Evolutionary conservation across 2,113 vertebrate species (phyloP), one percentile per base, ranked within the genome.

Genomic region (Chascanopsetta lugubris): DNA sequence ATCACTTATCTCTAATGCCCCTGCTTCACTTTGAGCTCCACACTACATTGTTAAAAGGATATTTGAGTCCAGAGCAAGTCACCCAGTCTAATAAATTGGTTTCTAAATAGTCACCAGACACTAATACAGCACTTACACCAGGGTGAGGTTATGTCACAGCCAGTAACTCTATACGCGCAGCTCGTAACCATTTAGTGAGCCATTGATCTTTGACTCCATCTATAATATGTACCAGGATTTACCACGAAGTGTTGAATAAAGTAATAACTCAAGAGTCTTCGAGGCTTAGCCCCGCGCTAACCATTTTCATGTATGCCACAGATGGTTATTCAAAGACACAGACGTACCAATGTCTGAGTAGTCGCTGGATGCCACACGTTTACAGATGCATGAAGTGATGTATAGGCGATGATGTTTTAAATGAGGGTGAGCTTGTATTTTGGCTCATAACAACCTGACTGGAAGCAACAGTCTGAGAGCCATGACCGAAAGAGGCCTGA

Each of bases 181-280:
- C 50, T 63, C 62, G 66, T 69, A 81, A 73, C 62, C 67, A 65
- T 72, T 75, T 63, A 49, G 62, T 70, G 26, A 62, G 56, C 51
- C 57, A 64, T 76, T 69, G 46, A 84, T 81, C 69, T 77, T 74
- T 77, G 61, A 77, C 79, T 72, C 62, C 12, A 46, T 64, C 72
- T 61, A 82, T 54, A 20, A 6, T 61, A 51, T 45, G 48, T 78
- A 62, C 30, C 7, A 6, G 34, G 51, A 72, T 83, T 72, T 77
- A 66, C 26, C 29, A 58, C 29, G 18, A 21, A 53, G 45, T 54
- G 42, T 20, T 72, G 61, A 75, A 65, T 77, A 66, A 56, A 54
- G 42, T 58, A 34, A 57, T 68, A 75, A 82, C 66, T 74, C 47
- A 71, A 76, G 57, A 60, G 70, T 11, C 38, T 49, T 51, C 24